Evolutionary conservation across 2,888 invertebrate species (phyloP).

Genomic region (Melieria crassipennis): DNA sequence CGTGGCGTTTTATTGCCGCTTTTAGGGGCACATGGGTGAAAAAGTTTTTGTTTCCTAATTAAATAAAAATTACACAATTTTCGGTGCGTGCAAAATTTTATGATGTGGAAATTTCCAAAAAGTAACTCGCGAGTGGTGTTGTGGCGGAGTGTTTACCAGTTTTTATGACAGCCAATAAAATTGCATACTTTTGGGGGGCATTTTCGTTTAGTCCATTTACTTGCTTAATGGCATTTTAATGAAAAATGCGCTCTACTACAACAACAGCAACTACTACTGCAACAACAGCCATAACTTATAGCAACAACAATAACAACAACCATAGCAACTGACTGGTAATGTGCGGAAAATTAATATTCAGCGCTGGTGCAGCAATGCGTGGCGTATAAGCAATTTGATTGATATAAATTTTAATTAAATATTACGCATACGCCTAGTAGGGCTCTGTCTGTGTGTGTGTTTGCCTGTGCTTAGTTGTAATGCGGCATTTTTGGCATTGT

Average conservation of each 20-base stretch:
- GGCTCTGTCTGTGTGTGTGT: neutral
- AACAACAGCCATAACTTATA: neutral
- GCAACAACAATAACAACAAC: neutral
- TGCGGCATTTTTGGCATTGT: neutral
- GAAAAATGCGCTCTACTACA: constrained; percentile 25
- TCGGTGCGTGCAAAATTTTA: constrained; percentile 46
- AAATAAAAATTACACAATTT: constrained; percentile 50
- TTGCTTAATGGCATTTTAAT: constrained; percentile 32
- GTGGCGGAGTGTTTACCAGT: neutral
- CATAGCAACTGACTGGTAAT: neutral
- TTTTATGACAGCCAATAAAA: constrained; percentile 5
- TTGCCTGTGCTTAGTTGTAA: neutral
- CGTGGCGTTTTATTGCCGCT: neutral
- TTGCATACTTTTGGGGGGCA: constrained; percentile 41
- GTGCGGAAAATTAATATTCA: neutral
- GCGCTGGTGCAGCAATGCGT: neutral
- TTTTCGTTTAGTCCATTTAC: constrained; percentile 40
- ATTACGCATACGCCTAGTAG: neutral
- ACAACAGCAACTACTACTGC: neutral
- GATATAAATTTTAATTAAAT: constrained; percentile 24
- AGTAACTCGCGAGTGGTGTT: constrained; percentile 13
- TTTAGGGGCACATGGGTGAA: constrained; percentile 10
- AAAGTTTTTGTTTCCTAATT: constrained; percentile 50
- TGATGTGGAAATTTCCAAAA: constrained; percentile 53
- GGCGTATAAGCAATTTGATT: constrained; percentile 19